Conservation (phyloP, 2,113 vertebrate genomes). For the Sceloporus tristichus region DNA sequence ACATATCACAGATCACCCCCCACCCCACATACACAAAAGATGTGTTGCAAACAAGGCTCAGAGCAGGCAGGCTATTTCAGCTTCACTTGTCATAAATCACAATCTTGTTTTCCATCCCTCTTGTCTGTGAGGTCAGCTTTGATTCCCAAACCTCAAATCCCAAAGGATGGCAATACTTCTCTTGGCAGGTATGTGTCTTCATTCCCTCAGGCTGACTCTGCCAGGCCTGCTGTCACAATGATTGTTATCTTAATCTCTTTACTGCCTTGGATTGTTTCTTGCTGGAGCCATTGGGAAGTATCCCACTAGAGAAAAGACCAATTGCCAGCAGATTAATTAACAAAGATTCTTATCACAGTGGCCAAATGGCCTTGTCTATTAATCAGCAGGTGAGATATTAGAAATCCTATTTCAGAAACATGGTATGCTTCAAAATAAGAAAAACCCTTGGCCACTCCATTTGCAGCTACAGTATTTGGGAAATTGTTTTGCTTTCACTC, state of each 20-base stretch:
- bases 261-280: constrained; percentile 1
- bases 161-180: neutral
- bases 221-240: constrained; percentile 4
- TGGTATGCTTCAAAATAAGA: neutral
- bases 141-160: constrained; percentile 13
- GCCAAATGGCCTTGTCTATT: neutral
- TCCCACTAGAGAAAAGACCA: neutral
- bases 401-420: neutral
- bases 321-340: constrained; percentile 1
- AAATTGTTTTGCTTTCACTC: too few relatives aligned
- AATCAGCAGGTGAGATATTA: neutral
- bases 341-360: neutral
- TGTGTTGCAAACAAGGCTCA: neutral
- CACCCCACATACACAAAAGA: neutral
- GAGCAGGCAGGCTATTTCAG: neutral
- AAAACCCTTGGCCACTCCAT: too few relatives aligned
- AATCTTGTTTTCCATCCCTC: neutral
- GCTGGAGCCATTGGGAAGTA: neutral
- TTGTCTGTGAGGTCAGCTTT: neutral
- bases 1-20: neutral
- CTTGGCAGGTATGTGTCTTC: constrained; percentile 3
- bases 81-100: neutral
- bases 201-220: constrained; percentile 7
- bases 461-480: too few relatives aligned
- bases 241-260: constrained; percentile 16